Conservation (phyloP, 1,140 invertebrate species). For the Oscheius sp. region DNA sequence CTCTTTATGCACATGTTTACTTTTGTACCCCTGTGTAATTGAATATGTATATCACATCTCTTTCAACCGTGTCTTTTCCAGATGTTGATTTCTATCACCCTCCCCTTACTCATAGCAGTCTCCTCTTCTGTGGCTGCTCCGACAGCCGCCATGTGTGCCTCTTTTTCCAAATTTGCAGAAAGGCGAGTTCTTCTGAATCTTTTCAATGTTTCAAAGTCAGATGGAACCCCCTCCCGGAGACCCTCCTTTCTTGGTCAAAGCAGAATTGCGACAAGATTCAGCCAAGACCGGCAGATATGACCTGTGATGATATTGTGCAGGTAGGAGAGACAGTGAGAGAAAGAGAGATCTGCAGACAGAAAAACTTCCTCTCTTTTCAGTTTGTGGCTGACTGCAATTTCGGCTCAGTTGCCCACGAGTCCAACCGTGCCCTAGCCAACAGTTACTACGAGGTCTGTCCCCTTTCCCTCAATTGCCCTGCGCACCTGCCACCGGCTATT, state of each 20-base stretch:
- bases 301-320: conserved; percentile 43
- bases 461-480: background rate
- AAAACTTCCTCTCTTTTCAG: conserved; percentile 31
- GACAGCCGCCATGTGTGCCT: conserved; percentile 39
- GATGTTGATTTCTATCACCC: background rate
- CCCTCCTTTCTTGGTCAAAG: conserved; percentile 38
- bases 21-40: too few relatives aligned
- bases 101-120: background rate
- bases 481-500: background rate
- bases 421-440: conserved; percentile 8
- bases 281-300: conserved; percentile 42
- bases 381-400: conserved; percentile 42
- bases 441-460: conserved; percentile 25
- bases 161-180: conserved; percentile 40
- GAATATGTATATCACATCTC: too few relatives aligned
- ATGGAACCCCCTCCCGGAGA: conserved; percentile 46
- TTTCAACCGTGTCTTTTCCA: too few relatives aligned
- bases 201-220: background rate
- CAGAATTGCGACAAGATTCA: conserved; percentile 44
- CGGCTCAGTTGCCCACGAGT: conserved; percentile 2
- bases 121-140: conserved; percentile 16
- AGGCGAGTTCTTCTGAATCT: background rate
- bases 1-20: too few relatives aligned
- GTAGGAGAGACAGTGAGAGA: background rate
- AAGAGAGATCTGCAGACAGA: too few relatives aligned